Base-by-base conservation (phyloP, 2,797 vertebrate species). In the Lepus townsendii region DNA sequence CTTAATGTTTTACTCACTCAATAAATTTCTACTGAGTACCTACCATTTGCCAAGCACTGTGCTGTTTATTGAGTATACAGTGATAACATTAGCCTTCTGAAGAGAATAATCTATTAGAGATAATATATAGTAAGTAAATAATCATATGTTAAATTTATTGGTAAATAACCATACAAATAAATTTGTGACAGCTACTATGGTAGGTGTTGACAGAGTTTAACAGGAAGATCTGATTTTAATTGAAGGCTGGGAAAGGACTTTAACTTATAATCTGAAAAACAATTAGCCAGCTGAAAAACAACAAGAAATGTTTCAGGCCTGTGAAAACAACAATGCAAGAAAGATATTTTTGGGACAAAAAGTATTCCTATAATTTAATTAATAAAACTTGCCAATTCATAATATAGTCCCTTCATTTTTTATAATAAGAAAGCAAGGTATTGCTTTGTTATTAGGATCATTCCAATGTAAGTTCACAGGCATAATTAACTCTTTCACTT, bases 221-320 rank as follows among this genome's bases (percentile, higher is more conserved):
- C 13, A 80, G 32, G 88, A 90, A 90, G 17, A 77, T n/a, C 19
- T 90, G 20, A 92, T 90, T 94, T 83, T 88, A 63, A 77, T 9
- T 82, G 52, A 65, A 22, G 2, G 71, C 66, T 7, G 85, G 27
- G 8, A 83, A 84, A 93, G 47, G 26, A 60, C 9, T 83, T 32
- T 75, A 78, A 95, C 80, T 80, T 84, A 95, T 95, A 95, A 92
- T 69, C 6, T 95, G 27, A 79, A 77, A 77, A 66, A 94, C 86
- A 92, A 90, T 52, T 83, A 83, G 11, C 20, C 47, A 85, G 11
- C 7, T 80, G 3, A 75, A 96, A 91, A 90, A 24, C 52, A 79
- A 38, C 73, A 87, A 96, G 66, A 88, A 92, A 66, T 4, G 77
- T 22, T 88, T 85, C 19, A 91, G 16, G 30, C 32, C 63, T 95